Conservation (phyloP, 2,888 invertebrate species). For the Mesochorus sp. region DNA sequence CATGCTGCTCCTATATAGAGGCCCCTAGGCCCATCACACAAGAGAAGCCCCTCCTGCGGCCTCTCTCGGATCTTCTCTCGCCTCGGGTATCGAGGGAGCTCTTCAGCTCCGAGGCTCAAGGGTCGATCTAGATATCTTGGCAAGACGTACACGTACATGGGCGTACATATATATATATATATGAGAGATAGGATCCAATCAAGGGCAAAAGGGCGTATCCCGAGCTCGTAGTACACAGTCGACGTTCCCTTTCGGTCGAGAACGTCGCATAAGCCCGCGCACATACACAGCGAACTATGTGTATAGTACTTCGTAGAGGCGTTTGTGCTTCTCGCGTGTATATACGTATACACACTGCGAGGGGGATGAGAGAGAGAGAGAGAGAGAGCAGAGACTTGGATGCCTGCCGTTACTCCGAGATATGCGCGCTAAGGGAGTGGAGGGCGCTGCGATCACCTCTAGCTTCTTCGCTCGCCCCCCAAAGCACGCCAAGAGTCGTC, state of each 20-base stretch:
- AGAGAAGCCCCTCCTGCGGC: conserved; percentile 16
- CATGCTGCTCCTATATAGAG: no score
- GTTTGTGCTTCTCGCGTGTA: background rate
- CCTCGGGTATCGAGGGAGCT: conserved; percentile 51
- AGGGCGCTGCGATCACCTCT: conserved; percentile 4
- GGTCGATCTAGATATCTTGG: conserved; percentile 57
- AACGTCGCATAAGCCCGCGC: no score
- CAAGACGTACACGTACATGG: background rate
- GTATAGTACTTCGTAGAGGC: background rate
- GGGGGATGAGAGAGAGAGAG: no score
- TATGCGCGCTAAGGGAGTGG: background rate
- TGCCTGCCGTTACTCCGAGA: background rate
- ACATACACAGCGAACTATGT: background rate
- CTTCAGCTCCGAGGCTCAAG: conserved; percentile 41
- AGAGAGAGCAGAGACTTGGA: conserved; percentile 1
- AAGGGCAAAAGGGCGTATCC: no score
- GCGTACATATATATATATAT: background rate
- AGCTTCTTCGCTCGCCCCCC: background rate
- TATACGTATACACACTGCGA: no score
- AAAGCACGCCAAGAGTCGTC: conserved; percentile 40
- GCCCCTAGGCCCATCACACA: conserved; percentile 47
- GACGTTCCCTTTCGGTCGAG: no score
- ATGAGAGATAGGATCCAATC: no score
- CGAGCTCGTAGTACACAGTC: no score
- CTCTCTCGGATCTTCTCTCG: conserved; percentile 6